A percentile compares a stretch with the other conserved stretches of the same genome.
Conservation (phyloP, 2,888 invertebrate species). For the Aspidiotus destructor region DNA sequence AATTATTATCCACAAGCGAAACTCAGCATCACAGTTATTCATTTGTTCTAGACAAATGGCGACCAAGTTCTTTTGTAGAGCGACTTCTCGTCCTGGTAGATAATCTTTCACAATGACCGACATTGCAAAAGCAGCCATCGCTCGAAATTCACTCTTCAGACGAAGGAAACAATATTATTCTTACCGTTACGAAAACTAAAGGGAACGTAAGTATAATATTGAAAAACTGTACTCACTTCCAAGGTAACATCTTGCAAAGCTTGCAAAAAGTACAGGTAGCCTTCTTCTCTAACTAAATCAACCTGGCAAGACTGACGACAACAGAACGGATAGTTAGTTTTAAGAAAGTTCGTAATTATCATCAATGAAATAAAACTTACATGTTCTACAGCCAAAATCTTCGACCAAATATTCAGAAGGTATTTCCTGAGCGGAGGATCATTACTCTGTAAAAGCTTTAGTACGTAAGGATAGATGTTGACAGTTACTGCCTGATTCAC, state of each 20-base stretch:
- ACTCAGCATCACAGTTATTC: constrained; percentile 54
- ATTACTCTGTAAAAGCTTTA: constrained; percentile 90
- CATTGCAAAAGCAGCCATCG: constrained; percentile 88
- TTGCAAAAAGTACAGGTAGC: constrained; percentile 88
- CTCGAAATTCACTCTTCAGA: constrained; percentile 67
- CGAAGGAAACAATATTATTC: constrained; percentile 6
- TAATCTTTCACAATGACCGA: constrained; percentile 87
- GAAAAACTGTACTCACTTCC: constrained; percentile 54
- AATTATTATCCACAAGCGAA: constrained; percentile 83
- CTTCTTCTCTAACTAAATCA: constrained; percentile 85
- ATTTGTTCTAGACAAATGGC: constrained; percentile 87
- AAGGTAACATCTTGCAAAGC: constrained; percentile 80
- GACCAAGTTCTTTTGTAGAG: constrained; percentile 78
- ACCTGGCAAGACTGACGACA: constrained; percentile 75
- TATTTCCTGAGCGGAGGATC: constrained; percentile 84
- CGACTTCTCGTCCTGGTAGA: constrained; percentile 79
- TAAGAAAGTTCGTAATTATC: background rate
- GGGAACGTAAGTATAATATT: background rate
- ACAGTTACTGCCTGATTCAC: constrained; percentile 92
- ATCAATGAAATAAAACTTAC: constrained; percentile 48
- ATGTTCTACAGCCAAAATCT: constrained; percentile 91
- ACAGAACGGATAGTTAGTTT: constrained; percentile 39
- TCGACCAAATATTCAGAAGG: constrained; percentile 97
- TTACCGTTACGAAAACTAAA: background rate
- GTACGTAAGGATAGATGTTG: constrained; percentile 97